Conservation (phyloP, 2,888 invertebrate species). For the Lasioglossum vierecki region DNA sequence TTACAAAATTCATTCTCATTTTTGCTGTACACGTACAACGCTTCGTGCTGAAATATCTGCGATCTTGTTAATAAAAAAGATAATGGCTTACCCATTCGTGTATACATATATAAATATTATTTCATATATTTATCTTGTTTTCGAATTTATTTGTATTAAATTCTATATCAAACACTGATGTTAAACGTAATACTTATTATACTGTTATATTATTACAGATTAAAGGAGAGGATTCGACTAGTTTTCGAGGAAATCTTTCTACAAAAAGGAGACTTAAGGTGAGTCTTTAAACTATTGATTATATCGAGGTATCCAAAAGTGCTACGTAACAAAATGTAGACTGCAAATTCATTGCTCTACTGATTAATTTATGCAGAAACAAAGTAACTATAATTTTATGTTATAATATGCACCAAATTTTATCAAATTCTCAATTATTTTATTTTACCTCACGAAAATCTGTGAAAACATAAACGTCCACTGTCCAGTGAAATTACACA, state of each 20-base stretch:
- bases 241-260: conserved; percentile 92
- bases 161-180: not conserved
- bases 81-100: not conserved
- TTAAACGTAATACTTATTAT: not conserved
- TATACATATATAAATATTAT: not conserved
- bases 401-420: not conserved
- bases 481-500: not conserved
- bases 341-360: not conserved
- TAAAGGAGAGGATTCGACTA: conserved; percentile 91
- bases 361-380: not conserved
- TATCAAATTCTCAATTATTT: not conserved
- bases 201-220: conserved; percentile 85
- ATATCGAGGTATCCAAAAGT: no score
- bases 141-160: not conserved
- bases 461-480: not conserved
- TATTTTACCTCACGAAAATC: not conserved
- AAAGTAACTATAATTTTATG: not conserved
- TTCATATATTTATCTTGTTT: not conserved
- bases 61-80: not conserved
- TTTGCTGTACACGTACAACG: not conserved
- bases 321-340: not conserved
- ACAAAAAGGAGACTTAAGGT: conserved; percentile 92
- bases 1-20: not conserved
- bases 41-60: not conserved
- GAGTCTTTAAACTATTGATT: conserved; percentile 70